A percentile compares a stretch with the other conserved stretches of the same genome.
Conservation (phyloP, 1,140 invertebrate species). For the Sinella curviseta region DNA sequence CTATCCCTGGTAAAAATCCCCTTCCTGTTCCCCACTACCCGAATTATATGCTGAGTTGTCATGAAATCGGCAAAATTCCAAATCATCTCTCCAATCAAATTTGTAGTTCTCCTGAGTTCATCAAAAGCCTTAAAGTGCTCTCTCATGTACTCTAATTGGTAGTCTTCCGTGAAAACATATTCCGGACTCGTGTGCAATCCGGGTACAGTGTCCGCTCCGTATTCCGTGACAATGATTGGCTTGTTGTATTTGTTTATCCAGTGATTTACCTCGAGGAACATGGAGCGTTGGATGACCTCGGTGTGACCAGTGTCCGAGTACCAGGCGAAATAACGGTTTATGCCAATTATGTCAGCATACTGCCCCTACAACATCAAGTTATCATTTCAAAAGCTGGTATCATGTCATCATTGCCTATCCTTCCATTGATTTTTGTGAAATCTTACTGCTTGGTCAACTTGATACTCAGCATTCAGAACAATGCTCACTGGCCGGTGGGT, state of each 20-base stretch:
- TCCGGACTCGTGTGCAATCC: constrained; percentile 61
- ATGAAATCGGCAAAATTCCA: constrained; percentile 68
- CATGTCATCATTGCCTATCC: no score
- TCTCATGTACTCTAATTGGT: constrained; percentile 62
- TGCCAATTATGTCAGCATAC: constrained; percentile 63
- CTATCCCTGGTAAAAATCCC: constrained; percentile 66
- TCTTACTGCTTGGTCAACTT: constrained; percentile 40
- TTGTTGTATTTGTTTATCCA: constrained; percentile 60
- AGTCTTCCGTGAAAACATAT: constrained; percentile 65
- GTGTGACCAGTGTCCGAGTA: constrained; percentile 59
- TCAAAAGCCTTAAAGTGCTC: constrained; percentile 65
- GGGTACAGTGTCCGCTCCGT: constrained; percentile 65
- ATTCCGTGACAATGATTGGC: constrained; percentile 66
- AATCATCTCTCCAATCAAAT: constrained; percentile 61
- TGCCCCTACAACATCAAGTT: no score
- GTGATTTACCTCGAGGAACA: constrained; percentile 44
- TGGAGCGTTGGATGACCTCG: constrained; percentile 58
- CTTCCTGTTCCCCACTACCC: constrained; percentile 67
- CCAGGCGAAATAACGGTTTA: constrained; percentile 67
- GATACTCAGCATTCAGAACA: constrained; percentile 35
- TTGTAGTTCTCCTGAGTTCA: constrained; percentile 53
- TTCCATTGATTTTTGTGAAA: no score
- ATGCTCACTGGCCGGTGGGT: constrained; percentile 36
- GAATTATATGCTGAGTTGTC: constrained; percentile 55
- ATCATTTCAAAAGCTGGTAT: no score